Base-by-base conservation (phyloP, 2,888 invertebrate species). In the Keiferia lycopersicella region DNA sequence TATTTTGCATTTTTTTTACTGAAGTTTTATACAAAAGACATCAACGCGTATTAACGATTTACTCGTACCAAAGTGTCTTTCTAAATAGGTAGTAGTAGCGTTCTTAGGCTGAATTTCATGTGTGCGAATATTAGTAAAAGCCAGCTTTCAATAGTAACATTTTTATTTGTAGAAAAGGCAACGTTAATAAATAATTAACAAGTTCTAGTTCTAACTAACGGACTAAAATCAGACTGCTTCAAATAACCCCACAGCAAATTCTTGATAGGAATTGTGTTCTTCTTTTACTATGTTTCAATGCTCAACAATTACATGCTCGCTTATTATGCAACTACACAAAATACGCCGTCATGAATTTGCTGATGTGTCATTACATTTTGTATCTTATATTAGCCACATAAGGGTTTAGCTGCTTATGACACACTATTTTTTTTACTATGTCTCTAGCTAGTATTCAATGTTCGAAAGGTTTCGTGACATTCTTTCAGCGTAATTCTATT, bases 121-220 rank as follows among this genome's bases (percentile, higher is more conserved):
- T n/a, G n/a, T n/a, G n/a, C n/a, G n/a, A n/a, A n/a, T n/a, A n/a
- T n/a, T n/a, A n/a, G n/a, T n/a, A n/a, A n/a, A 18, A 1, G 18
- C 1, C 12, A 16, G n/a, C 10, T 30, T n/a, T 38, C 75, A 80
- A 58, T 71, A 72, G 6, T 75, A 62, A 75, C 22, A 53, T 22
- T 53, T 53, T 39, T 22, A 51, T 30, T 34, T 58, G 2, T 12
- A 39, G 20, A 26, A 34, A 20, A 39, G 6, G 22, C 63, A 67
- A 68, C 62, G 69, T 67, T 74, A 83, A 84, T 84, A 84, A 83
- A 83, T 83, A 82, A 69, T 75, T 71, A 81, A 79, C 78, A 79
- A 73, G 41, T 14, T 22, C 20, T 22, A 22, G 51, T 53, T n/a
- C n/a, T n/a, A 53, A 50, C 22, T 22, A 22, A 53, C 51, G 20